Base-by-base conservation (phyloP, 2,113 vertebrate genomes). In the Corythornis vintsioides region DNA sequence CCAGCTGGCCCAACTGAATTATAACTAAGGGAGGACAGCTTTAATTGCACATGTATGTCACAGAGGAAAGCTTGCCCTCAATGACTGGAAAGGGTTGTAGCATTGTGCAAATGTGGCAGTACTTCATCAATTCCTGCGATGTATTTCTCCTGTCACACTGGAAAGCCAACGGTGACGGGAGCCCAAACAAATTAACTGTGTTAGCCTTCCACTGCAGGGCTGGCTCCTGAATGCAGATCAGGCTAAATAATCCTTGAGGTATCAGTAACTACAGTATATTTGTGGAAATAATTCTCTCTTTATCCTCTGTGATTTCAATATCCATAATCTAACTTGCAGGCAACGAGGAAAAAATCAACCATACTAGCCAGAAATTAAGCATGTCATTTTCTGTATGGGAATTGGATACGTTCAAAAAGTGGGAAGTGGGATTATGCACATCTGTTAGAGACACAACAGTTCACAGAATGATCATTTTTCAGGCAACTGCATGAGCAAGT, bases 111-210 rank as follows among this genome's bases (percentile, higher is more conserved):
- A 95, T 59, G 59, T 83, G 86, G 64, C 63, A 48, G 50, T 67
- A 73, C 67, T 95, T 64, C 83, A 88, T 79, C 91, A 91, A 66
- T 83, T 94, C 64, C 65, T 71, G 18, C 22, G 0, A 83, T 61
- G 69, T 63, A 82, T 69, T 86, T 92, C 24, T 86, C 43, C 43
- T 86, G 72, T 91, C 84, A 94, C 72, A 93, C 85, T 84, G 61
- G 76, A 96, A 96, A 97, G 76, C 65, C 91, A 94, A 82, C 3
- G 4, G 81, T 92, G 65, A 95, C 70, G 83, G 53, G 72, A 96
- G 74, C 95, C 73, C 92, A 95, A 96, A 95, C 57, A 97, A 96
- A 97, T 96, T 79, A 89, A 56, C 16, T 88, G 29, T 47, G 66
- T 88, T 94, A 92, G 80, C 33, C 85, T 95, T 40, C 55, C 55